These are phyloP conservation scores for Morus bassanus DNA, from an alignment of 2,797 vertebrate genomes.

Conservation along the genomic window DNA sequence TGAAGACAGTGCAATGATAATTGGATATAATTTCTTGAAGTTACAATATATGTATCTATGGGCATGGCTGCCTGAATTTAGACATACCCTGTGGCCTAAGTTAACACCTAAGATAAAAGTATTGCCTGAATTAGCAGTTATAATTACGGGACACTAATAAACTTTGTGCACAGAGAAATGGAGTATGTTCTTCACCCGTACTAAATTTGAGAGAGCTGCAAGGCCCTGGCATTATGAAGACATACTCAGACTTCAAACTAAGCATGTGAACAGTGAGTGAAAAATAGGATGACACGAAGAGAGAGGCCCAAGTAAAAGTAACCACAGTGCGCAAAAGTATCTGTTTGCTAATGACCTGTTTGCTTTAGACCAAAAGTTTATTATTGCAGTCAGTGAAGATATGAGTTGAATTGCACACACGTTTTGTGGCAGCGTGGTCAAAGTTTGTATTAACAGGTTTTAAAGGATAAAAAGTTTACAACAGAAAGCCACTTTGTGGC, in stretches of 20 bases:
- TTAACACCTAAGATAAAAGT: background rate
- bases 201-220: background rate
- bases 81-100: background rate
- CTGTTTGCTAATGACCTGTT: conserved; percentile 57
- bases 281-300: background rate
- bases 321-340: background rate
- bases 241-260: background rate
- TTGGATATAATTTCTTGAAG: background rate
- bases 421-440: background rate
- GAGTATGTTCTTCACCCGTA: background rate
- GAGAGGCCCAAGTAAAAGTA: background rate
- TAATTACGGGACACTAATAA: background rate
- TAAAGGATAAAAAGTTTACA: background rate
- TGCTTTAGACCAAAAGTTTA: conserved; percentile 58
- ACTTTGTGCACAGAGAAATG: background rate
- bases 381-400: conserved; percentile 56
- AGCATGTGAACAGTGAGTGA: background rate
- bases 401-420: conserved; percentile 6
- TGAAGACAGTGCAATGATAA: background rate
- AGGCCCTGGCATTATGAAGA: background rate
- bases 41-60: background rate
- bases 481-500: background rate
- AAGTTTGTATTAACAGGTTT: background rate
- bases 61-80: background rate
- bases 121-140: background rate